A percentile compares a stretch with the other conserved stretches of the same genome.
phyloP scores from a whole-genome alignment of 2,113 vertebrate species.

The Chauna torquata region DNA sequence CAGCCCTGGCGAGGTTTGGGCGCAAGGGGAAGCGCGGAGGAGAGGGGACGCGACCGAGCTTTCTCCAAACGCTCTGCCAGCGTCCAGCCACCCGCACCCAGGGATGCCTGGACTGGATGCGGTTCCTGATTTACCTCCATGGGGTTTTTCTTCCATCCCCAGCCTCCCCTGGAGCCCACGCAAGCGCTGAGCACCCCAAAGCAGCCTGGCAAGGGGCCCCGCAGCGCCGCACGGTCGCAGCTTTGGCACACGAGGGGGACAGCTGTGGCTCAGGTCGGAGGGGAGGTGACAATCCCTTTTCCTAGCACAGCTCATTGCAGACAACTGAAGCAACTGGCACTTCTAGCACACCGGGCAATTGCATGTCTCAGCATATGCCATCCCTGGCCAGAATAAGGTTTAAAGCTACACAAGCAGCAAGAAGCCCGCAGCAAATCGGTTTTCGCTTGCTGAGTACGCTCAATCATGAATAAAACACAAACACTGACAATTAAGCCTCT shows the following conservation, averaged over 20 bases:
- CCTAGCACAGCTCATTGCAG: neutral
- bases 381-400: neutral
- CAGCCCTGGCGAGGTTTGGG: neutral
- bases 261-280: neutral
- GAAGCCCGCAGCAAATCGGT: neutral
- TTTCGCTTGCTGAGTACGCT: neutral
- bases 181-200: neutral
- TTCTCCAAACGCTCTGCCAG: neutral
- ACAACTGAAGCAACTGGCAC: neutral
- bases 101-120: neutral
- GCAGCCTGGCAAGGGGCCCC: neutral
- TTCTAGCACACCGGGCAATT: neutral
- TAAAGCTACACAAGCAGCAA: neutral
- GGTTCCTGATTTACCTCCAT: rapidly evolving
- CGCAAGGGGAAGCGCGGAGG: rapidly evolving
- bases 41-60: neutral
- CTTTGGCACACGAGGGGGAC: neutral
- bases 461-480: constrained; percentile 48
- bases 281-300: neutral
- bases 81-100: rapidly evolving
- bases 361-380: neutral
- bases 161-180: neutral
- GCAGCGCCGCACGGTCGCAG: neutral
- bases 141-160: neutral
- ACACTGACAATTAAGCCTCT: constrained; percentile 39